A percentile compares a stretch with the other conserved stretches of the same genome.
Evolutionary conservation across 2,888 invertebrate genomes (phyloP).

Genomic region (Balanococcus diminutus): DNA sequence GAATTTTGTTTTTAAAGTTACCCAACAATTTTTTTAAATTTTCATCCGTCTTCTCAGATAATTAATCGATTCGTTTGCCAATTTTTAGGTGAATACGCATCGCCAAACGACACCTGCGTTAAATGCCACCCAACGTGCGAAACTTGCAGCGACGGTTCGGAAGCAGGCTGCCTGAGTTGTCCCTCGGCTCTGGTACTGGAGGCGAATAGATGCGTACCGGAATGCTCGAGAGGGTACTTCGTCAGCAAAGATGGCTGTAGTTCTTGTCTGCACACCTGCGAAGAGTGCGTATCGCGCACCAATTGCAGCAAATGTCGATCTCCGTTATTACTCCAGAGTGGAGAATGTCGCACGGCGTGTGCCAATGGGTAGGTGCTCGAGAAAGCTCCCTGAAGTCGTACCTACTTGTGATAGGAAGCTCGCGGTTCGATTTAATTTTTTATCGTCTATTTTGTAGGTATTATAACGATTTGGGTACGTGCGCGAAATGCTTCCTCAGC

Average conservation of each 20-base stretch:
- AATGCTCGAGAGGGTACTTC: slow-evolving; percentile 77
- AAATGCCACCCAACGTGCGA: slow-evolving; percentile 80
- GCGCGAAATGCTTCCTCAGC: slow-evolving; percentile 81
- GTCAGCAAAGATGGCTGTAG: slow-evolving; percentile 65
- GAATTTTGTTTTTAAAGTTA: no score
- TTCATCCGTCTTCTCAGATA: no score
- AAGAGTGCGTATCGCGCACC: slow-evolving; percentile 75
- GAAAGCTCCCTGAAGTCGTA: neutral
- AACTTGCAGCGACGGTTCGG: slow-evolving; percentile 80
- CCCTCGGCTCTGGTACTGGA: slow-evolving; percentile 73
- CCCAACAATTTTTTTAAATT: no score
- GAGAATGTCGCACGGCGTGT: slow-evolving; percentile 80
- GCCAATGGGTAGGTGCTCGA: slow-evolving; percentile 67
- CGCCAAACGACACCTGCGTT: slow-evolving; percentile 62
- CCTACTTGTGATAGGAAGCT: neutral
- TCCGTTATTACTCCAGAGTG: slow-evolving; percentile 79
- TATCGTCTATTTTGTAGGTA: slow-evolving; percentile 66
- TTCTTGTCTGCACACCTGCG: slow-evolving; percentile 80
- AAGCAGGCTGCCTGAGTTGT: slow-evolving; percentile 76
- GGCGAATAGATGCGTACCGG: slow-evolving; percentile 74
- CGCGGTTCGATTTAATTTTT: neutral
- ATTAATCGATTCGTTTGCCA: neutral
- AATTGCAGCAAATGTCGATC: slow-evolving; percentile 82
- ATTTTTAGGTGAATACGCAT: slow-evolving; percentile 69
- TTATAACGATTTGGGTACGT: slow-evolving; percentile 83